phyloP scores from a whole-genome alignment of 37 sponge, comb jelly and placozoan genomes.

The Aplysina aerophoba region DNA sequence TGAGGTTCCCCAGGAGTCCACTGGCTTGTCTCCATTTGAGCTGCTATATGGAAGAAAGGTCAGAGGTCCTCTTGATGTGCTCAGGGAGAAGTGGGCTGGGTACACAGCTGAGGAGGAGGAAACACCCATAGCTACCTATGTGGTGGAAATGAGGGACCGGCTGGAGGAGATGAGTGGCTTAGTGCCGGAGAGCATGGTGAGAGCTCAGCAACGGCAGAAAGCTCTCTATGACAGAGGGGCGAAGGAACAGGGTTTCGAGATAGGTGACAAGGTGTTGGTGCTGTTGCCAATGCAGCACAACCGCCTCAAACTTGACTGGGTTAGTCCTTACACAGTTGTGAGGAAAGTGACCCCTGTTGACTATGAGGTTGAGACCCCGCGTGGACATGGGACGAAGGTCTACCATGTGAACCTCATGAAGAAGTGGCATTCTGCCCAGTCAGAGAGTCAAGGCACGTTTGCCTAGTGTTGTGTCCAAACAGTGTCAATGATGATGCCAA shows the following conservation, averaged over 20 bases:
- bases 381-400: no score
- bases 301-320: neutral
- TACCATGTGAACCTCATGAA: no score
- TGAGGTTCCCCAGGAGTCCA: neutral
- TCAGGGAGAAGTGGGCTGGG: neutral
- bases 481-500: no score
- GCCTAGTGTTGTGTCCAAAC: no score
- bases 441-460: no score
- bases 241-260: neutral
- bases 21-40: slow-evolving; percentile 20
- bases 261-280: slow-evolving; percentile 23
- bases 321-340: neutral
- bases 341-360: no score
- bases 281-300: neutral
- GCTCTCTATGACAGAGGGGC: slow-evolving; percentile 9
- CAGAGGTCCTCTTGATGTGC: neutral
- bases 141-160: neutral
- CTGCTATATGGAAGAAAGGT: slow-evolving; percentile 11
- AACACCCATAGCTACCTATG: neutral
- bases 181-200: neutral
- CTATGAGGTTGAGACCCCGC: no score
- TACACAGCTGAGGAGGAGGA: no score
- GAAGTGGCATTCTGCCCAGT: no score
- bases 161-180: neutral
- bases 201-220: neutral